Evolutionary conservation across 2,888 invertebrate species (phyloP), one percentile per base, ranked within the genome.

Genomic region (Zaprionus obscuricornis): DNA sequence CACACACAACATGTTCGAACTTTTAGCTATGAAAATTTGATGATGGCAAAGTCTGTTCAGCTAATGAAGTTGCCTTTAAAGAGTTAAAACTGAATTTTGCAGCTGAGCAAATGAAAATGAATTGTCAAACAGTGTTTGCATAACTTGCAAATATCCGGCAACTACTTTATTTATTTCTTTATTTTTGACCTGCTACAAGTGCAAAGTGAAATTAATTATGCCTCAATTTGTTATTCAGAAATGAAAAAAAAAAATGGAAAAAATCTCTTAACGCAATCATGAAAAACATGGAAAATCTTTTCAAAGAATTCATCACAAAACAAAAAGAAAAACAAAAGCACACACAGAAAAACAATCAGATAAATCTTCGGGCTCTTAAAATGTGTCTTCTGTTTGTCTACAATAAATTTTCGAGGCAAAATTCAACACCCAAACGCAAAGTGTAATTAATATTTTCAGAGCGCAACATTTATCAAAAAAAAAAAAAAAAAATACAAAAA

Each of bases 371-470:
- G 26, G 8, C 43, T 24, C 27, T 18, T 26, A 11, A 24, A 66
- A 66, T 56, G 57, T 73, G 64, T 60, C 66, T 77, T 60, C 54
- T 54, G 79, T 71, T 68, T 75, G 73, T 82, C 83, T 79, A 75
- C 76, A 60, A 83, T 83, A 79, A 79, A 65, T 72, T 64, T 64
- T 33, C 43, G 60, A 49, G 56, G 70, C 49, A 62, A 58, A 62
- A 81, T 68, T 83, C 78, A 74, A 66, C 72, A 75, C 77, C 60
- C 74, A 24, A 59, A 33, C 56, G 62, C 76, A 64, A n/a, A 85
- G 77, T 84, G 86, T 81, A 85, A 85, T 85, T 85, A 81, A 81
- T 81, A 81, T 81, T 85, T n/a, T 85, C 81, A 68, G 67, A 84
- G 74, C 71, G 54, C 59, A 74, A 65, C 81, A 81, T 85, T 85